phyloP scores from a whole-genome alignment of 2,797 vertebrate species.

The Eulemur albifrons region DNA sequence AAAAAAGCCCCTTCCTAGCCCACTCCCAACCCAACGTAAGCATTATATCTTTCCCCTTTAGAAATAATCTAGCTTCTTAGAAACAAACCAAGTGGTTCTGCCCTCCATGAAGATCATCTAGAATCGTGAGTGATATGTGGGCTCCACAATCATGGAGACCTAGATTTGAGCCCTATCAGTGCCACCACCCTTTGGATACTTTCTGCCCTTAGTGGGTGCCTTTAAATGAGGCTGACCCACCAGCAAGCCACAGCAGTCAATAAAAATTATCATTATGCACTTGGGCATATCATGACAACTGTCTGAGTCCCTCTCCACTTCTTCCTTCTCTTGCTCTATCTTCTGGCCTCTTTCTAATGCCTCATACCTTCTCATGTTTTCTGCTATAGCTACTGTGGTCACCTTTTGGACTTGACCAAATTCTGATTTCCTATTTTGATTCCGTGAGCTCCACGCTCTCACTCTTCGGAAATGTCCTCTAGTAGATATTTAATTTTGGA shows the following conservation, averaged over 20 bases:
- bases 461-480: not conserved
- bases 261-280: not conserved
- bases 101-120: not conserved
- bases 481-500: not conserved
- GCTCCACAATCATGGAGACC: not conserved
- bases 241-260: not conserved
- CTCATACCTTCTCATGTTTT: not conserved
- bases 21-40: not conserved
- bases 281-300: not conserved
- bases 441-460: not conserved
- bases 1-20: not conserved
- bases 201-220: not conserved
- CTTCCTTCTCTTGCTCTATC: not conserved
- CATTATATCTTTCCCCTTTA: not conserved
- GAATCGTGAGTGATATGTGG: not conserved
- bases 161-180: not conserved
- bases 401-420: not conserved
- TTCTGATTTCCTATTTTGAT: not conserved
- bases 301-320: not conserved
- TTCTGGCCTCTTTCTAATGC: not conserved
- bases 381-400: not conserved
- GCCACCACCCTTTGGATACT: not conserved
- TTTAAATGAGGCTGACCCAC: not conserved
- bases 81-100: slow-evolving; percentile 33
- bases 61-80: not conserved